phyloP scores from a whole-genome alignment of 2,888 invertebrate genomes.

The Drosophila mulleri region DNA sequence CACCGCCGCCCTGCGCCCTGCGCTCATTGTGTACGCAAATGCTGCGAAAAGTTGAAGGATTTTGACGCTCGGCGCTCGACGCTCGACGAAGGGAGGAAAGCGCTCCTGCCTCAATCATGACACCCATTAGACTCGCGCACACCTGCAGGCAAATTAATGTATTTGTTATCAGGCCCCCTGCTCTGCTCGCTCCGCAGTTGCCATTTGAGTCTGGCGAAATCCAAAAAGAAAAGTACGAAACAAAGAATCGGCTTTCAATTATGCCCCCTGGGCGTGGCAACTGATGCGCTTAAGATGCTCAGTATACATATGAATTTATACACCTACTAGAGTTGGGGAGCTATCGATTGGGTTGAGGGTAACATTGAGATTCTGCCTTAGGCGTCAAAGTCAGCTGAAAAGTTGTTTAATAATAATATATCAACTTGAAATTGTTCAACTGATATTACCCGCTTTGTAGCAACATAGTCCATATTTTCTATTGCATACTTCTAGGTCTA shows the following conservation, averaged over 20 bases:
- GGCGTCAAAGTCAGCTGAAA: too few species aligned
- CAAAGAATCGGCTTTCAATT: conserved; percentile 22
- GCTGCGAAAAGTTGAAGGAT: conserved; percentile 80
- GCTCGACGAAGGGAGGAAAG: not conserved
- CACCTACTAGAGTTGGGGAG: not conserved
- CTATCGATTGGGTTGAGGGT: not conserved
- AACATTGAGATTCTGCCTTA: too few species aligned
- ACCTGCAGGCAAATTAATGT: conserved; percentile 75
- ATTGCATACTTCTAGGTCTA: conserved; percentile 44
- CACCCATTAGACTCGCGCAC: conserved; percentile 57
- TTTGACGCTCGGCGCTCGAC: conserved; percentile 70
- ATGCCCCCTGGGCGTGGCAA: conserved; percentile 10
- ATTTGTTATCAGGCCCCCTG: conserved; percentile 22
- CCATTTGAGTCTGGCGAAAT: conserved; percentile 5
- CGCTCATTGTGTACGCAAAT: conserved; percentile 55
- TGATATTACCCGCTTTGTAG: too few species aligned
- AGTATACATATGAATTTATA: conserved; percentile 22
- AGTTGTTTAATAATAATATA: too few species aligned
- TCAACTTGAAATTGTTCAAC: too few species aligned
- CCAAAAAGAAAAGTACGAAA: conserved; percentile 7
- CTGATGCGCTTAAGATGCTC: conserved; percentile 14
- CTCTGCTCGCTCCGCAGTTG: conserved; percentile 3
- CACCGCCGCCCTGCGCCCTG: not conserved
- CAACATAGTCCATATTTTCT: not conserved
- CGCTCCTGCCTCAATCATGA: conserved; percentile 46